Percentiles rank a stretch among this genome's conserved stretches.
These are phyloP conservation scores for Apis florea DNA, from an alignment of 1,140 invertebrate genomes.

Conservation along the genomic window DNA sequence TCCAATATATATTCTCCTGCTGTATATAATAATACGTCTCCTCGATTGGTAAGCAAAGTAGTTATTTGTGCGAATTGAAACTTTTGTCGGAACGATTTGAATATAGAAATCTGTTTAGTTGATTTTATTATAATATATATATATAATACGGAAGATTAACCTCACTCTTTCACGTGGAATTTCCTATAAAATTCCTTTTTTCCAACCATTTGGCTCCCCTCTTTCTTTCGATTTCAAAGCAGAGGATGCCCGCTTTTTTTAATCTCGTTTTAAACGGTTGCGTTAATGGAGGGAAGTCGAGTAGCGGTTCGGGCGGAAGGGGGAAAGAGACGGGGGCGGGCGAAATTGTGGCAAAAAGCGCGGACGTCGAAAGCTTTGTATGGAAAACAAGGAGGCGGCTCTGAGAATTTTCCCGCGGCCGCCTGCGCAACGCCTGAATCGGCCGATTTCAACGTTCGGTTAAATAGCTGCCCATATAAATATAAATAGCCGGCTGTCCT, in stretches of 20 bases:
- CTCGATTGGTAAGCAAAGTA: too few relatives aligned
- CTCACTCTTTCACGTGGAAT: background rate
- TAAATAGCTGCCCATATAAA: conserved; percentile 57
- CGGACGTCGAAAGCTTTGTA: conserved; percentile 33
- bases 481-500: conserved; percentile 60
- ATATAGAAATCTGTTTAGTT: too few relatives aligned
- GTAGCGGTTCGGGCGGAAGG: background rate
- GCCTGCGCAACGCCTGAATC: background rate
- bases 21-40: too few relatives aligned
- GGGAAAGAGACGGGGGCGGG: background rate
- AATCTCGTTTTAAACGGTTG: background rate
- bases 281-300: too few relatives aligned
- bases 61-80: too few relatives aligned
- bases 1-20: too few relatives aligned
- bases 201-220: background rate
- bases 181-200: background rate
- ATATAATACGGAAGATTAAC: too few relatives aligned
- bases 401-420: conserved; percentile 39
- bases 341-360: background rate
- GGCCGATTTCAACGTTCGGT: conserved; percentile 44
- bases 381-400: conserved; percentile 24
- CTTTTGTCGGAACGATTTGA: too few relatives aligned
- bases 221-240: background rate
- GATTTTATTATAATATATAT: too few relatives aligned
- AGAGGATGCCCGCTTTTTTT: background rate